Percentiles rank a stretch among this genome's conserved stretches.
Evolutionary conservation across 1,140 invertebrate species (phyloP).

Genomic region (Rhyzopertha dominica): DNA sequence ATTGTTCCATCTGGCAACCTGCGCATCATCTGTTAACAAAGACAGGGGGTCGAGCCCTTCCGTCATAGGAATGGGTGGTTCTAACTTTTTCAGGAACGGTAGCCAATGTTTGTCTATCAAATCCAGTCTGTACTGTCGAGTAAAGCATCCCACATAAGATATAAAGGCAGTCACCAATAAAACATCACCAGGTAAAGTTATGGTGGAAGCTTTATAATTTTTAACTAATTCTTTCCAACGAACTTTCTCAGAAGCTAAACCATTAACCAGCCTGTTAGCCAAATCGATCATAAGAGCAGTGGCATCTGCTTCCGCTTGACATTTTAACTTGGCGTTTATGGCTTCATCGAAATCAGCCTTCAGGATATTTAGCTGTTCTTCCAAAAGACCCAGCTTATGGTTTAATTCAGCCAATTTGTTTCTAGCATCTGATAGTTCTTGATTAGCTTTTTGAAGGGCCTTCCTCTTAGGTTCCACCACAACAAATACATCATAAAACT

Average conservation of each 20-base stretch:
- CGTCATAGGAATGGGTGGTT: slow-evolving; percentile 68
- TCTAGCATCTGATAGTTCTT: slow-evolving; percentile 73
- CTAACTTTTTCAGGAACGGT: slow-evolving; percentile 59
- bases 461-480: slow-evolving; percentile 87
- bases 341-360: slow-evolving; percentile 80
- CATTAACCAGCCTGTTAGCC: slow-evolving; percentile 88
- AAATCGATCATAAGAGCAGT: slow-evolving; percentile 82
- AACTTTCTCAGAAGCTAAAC: slow-evolving; percentile 88
- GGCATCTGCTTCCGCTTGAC: slow-evolving; percentile 79
- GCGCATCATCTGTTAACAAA: slow-evolving; percentile 85
- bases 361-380: slow-evolving; percentile 69
- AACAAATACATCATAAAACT: slow-evolving; percentile 87
- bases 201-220: slow-evolving; percentile 51
- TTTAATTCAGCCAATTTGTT: slow-evolving; percentile 63
- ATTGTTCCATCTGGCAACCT: slow-evolving; percentile 91
- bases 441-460: slow-evolving; percentile 73
- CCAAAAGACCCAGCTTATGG: slow-evolving; percentile 33
- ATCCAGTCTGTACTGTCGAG: slow-evolving; percentile 74
- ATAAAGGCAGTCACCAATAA: slow-evolving; percentile 89
- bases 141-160: slow-evolving; percentile 93
- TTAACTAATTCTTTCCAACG: slow-evolving; percentile 52
- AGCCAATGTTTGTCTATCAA: slow-evolving; percentile 78
- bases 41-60: slow-evolving; percentile 72
- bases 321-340: slow-evolving; percentile 78
- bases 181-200: slow-evolving; percentile 85